Percentiles rank a stretch among this genome's conserved stretches.
phyloP scores from a whole-genome alignment of 2,113 vertebrate species.

The Pyxicephalus adspersus region DNA sequence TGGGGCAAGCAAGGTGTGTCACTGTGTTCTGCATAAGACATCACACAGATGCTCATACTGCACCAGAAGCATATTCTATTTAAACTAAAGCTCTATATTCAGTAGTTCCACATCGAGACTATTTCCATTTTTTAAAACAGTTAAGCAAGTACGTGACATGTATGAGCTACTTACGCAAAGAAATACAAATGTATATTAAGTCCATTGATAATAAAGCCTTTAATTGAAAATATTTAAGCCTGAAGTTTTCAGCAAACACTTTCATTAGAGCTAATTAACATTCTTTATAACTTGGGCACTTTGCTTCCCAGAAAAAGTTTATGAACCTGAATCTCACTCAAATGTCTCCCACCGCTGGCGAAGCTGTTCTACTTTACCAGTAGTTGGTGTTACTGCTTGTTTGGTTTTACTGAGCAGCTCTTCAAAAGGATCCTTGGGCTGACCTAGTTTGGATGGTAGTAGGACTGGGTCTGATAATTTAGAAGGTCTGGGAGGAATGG shows the following conservation, averaged over 20 bases:
- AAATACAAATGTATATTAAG: conserved; percentile 28
- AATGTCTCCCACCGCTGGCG: conserved; percentile 94
- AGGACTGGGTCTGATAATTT: conserved; percentile 67
- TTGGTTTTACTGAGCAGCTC: conserved; percentile 86
- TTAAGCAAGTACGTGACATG: background rate
- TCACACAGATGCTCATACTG: background rate
- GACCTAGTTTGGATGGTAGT: conserved; percentile 63
- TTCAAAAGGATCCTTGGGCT: conserved; percentile 86
- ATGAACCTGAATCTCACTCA: conserved; percentile 68
- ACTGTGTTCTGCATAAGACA: background rate
- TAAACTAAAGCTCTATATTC: conserved; percentile 7
- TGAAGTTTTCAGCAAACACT: conserved; percentile 35
- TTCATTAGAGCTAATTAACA: background rate
- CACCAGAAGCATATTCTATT: background rate
- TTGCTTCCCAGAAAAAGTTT: background rate
- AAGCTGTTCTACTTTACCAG: conserved; percentile 86
- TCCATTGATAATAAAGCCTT: conserved; percentile 37
- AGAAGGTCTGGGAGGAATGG: conserved; percentile 68
- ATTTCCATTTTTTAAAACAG: conserved; percentile 6
- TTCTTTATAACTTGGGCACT: background rate
- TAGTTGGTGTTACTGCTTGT: conserved; percentile 71
- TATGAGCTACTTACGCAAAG: background rate
- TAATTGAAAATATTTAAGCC: conserved; percentile 25
- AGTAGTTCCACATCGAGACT: conserved; percentile 29
- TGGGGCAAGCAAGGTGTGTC: conserved; percentile 14